Conservation (phyloP, 2,888 invertebrate species). For the Agriopis marginaria region DNA sequence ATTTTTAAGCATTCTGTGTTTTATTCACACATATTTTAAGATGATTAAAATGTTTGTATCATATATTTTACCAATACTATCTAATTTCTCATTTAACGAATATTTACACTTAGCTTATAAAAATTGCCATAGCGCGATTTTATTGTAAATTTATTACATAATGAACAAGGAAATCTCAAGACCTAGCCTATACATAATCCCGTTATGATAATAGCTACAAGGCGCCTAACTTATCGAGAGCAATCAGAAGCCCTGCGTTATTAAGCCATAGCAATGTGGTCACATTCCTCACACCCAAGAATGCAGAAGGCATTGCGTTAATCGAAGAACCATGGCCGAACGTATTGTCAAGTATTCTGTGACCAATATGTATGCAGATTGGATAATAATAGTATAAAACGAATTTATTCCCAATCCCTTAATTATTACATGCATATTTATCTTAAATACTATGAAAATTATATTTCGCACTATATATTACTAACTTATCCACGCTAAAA, state of each 20-base stretch:
- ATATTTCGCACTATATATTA: no score
- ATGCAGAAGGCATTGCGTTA: slow-evolving; percentile 63
- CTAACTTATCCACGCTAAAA: no score
- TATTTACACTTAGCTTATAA: no score
- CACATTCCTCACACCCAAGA: slow-evolving; percentile 61
- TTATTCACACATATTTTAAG: no score
- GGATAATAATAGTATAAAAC: not conserved
- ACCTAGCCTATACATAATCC: slow-evolving; percentile 11
- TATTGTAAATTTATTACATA: not conserved
- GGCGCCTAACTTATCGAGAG: slow-evolving; percentile 29
- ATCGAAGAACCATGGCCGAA: slow-evolving; percentile 51
- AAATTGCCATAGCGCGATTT: no score
- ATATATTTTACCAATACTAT: no score
- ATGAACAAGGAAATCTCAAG: not conserved
- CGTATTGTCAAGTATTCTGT: slow-evolving; percentile 30
- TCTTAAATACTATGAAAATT: no score
- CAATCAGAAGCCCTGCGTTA: slow-evolving; percentile 60
- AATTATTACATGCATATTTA: no score
- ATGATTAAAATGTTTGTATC: no score
- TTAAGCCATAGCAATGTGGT: slow-evolving; percentile 58
- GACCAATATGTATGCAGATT: slow-evolving; percentile 5
- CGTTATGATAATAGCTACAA: slow-evolving; percentile 32
- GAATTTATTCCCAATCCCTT: no score
- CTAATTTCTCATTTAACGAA: no score
- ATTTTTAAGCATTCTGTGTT: no score